phyloP scores from a whole-genome alignment of 2,888 invertebrate genomes.

The Eupithecia abbreviata region DNA sequence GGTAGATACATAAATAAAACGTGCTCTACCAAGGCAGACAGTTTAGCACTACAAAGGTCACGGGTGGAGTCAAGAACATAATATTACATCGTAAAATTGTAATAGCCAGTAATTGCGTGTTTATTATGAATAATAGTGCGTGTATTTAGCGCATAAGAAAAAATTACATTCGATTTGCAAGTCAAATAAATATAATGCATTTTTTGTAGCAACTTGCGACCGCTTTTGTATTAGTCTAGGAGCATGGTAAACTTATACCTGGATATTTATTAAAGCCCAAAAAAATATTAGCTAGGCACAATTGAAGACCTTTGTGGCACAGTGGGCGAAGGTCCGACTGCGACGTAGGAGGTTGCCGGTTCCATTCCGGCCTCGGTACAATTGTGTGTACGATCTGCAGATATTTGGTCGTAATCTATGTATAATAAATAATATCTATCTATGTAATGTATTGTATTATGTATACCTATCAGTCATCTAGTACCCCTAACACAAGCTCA shows the following conservation, averaged over 20 bases:
- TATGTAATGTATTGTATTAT: too few species aligned
- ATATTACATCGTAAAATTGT: not conserved
- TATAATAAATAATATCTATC: too few species aligned
- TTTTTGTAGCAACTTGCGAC: not conserved
- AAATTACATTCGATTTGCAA: conserved; percentile 6
- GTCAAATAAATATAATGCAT: not conserved
- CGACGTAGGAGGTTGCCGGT: too few species aligned
- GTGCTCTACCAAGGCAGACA: not conserved
- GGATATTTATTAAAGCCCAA: not conserved
- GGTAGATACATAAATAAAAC: not conserved
- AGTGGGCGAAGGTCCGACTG: too few species aligned
- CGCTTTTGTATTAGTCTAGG: not conserved
- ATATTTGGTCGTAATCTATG: too few species aligned
- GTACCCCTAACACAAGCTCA: too few species aligned
- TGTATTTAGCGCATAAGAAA: not conserved
- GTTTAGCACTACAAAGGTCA: not conserved
- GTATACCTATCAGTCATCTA: too few species aligned
- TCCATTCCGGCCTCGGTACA: too few species aligned
- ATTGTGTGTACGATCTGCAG: too few species aligned
- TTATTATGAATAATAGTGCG: conserved; percentile 12
- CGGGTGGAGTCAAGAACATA: not conserved
- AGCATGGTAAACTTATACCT: not conserved
- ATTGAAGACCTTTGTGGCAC: too few species aligned
- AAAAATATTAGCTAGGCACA: too few species aligned
- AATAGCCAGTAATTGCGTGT: conserved; percentile 9